phyloP scores from a whole-genome alignment of 2,797 vertebrate genomes.

The Rhadinocentrus ornatus region DNA sequence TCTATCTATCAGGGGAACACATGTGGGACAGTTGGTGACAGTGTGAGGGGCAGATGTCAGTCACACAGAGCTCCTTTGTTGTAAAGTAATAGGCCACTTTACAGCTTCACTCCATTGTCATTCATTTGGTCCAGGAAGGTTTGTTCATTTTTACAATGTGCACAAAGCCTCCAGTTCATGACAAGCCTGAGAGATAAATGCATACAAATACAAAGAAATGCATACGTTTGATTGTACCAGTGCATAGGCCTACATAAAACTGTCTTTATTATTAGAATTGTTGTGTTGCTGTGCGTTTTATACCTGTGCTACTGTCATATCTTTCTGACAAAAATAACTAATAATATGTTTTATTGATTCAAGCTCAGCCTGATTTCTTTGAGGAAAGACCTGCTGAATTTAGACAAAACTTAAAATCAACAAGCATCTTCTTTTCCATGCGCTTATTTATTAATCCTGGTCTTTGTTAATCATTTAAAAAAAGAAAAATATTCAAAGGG shows the following conservation, averaged over 20 bases:
- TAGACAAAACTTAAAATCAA: conserved; percentile 10
- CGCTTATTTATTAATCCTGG: conserved; percentile 65
- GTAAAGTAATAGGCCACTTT: conserved; percentile 75
- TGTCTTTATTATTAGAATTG: not conserved
- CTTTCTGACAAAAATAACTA: no score
- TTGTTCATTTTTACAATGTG: conserved; percentile 71
- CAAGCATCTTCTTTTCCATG: conserved; percentile 57
- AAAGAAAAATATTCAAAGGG: conserved; percentile 25
- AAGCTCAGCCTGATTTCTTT: not conserved
- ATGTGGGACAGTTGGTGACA: conserved; percentile 80
- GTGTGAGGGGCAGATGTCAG: conserved; percentile 87
- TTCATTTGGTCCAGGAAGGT: conserved; percentile 80
- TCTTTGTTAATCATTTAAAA: conserved; percentile 64
- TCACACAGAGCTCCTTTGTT: conserved; percentile 81
- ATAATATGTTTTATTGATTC: no score
- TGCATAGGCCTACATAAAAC: not conserved
- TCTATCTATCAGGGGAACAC: conserved; percentile 46
- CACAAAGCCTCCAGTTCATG: conserved; percentile 36
- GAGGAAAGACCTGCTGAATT: not conserved
- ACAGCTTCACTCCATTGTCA: conserved; percentile 86
- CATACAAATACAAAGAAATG: not conserved
- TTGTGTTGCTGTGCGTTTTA: not conserved
- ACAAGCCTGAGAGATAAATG: not conserved
- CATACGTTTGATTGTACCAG: no score
- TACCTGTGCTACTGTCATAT: not conserved